phyloP scores from a whole-genome alignment of 2,888 invertebrate species.

The Eupsilia transversa region DNA sequence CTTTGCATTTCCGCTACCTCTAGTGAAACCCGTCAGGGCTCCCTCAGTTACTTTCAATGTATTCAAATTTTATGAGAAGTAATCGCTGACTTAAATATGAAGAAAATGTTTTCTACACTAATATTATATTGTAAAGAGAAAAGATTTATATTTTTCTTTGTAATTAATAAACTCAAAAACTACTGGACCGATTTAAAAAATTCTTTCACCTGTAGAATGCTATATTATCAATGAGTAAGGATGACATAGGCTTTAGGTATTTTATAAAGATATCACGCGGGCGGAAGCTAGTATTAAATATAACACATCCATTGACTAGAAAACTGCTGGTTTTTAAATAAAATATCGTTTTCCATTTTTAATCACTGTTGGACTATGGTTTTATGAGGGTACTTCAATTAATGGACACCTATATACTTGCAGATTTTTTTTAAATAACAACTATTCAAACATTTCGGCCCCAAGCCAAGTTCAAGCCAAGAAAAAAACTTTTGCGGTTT shows the following conservation, averaged over 20 bases:
- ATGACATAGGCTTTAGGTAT: no score
- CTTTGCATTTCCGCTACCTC: neutral
- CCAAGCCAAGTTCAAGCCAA: no score
- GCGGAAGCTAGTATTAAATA: neutral
- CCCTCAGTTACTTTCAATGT: neutral
- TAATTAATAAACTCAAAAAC: no score
- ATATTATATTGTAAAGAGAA: no score
- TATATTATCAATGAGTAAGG: no score
- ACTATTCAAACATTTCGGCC: neutral
- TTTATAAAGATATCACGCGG: no score
- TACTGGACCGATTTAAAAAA: no score
- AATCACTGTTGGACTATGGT: neutral
- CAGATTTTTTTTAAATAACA: neutral
- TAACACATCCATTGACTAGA: neutral
- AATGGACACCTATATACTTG: neutral
- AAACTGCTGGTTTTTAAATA: neutral
- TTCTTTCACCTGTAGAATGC: no score
- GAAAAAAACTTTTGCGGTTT: no score
- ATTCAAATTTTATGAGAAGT: conserved; percentile 5
- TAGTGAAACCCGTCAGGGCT: neutral
- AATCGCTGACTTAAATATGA: neutral
- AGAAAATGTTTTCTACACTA: neutral
- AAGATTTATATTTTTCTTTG: no score
- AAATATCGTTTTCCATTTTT: neutral
- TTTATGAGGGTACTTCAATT: neutral